Evolutionary conservation across 2,888 invertebrate species (phyloP).

Genomic region (Unio pictorum): DNA sequence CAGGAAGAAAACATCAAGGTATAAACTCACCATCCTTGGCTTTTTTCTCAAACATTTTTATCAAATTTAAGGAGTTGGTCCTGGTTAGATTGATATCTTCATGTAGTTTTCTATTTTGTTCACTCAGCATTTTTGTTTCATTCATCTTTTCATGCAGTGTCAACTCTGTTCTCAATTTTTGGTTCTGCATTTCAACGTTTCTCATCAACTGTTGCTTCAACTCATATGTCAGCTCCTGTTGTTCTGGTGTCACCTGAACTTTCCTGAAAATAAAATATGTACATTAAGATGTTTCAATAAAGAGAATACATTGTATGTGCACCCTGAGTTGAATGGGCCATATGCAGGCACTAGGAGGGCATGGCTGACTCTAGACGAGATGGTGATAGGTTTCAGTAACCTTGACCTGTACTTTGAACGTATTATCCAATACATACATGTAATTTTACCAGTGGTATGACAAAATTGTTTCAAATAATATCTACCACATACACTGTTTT

Average conservation of each 20-base stretch:
- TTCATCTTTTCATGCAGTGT: slow-evolving; percentile 55
- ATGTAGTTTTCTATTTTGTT: slow-evolving; percentile 41
- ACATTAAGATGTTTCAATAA: background rate
- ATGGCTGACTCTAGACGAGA: no score
- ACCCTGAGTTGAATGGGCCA: no score
- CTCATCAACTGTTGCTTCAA: slow-evolving; percentile 57
- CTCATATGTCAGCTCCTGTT: slow-evolving; percentile 59
- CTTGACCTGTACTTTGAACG: no score
- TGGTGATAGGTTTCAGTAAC: no score
- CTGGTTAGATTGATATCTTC: slow-evolving; percentile 50
- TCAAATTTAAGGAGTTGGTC: slow-evolving; percentile 52
- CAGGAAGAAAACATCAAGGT: background rate
- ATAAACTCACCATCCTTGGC: slow-evolving; percentile 54
- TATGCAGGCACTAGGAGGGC: no score
- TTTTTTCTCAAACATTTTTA: slow-evolving; percentile 58
- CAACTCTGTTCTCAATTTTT: slow-evolving; percentile 55
- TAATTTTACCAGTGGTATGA: no score
- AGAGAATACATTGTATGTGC: background rate
- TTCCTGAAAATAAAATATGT: slow-evolving; percentile 20
- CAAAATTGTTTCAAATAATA: no score
- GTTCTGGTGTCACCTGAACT: slow-evolving; percentile 49
- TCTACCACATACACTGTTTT: no score
- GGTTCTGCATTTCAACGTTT: slow-evolving; percentile 58
- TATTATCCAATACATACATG: no score
- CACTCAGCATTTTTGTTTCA: slow-evolving; percentile 45